Conservation (phyloP, 2,113 vertebrate species). For the Nymphicus hollandicus region DNA sequence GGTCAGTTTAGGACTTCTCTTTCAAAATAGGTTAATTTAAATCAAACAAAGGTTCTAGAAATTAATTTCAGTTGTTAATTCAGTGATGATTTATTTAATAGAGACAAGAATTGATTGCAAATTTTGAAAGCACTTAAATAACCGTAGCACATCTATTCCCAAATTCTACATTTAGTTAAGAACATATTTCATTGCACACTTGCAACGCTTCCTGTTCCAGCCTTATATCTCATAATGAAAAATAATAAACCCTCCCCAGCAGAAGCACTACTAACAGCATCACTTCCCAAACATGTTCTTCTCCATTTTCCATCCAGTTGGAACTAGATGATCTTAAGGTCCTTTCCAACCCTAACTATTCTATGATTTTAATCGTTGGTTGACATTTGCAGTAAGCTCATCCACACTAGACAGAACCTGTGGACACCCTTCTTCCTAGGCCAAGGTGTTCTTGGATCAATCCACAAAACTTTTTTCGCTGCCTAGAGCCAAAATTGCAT, state of each 20-base stretch:
- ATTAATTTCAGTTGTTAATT: slow-evolving; percentile 22
- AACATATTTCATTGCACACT: neutral
- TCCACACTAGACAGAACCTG: neutral
- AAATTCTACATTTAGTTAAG: slow-evolving; percentile 13
- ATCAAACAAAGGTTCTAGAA: neutral
- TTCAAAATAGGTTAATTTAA: neutral
- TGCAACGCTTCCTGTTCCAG: slow-evolving; percentile 20
- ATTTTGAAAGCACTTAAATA: slow-evolving; percentile 45
- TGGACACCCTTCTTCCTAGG: neutral
- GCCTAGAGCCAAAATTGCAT: neutral
- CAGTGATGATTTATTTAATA: neutral
- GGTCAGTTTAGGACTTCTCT: neutral
- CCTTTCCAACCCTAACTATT: too few species aligned
- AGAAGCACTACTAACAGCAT: neutral
- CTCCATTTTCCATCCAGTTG: neutral
- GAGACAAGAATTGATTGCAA: slow-evolving; percentile 19
- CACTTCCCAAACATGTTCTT: neutral
- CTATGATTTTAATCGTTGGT: neutral
- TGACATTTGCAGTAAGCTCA: neutral
- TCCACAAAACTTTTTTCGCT: neutral
- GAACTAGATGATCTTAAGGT: too few species aligned
- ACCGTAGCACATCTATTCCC: neutral
- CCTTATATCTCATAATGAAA: slow-evolving; percentile 10
- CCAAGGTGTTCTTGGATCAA: neutral
- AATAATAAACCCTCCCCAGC: neutral